Evolutionary conservation across 2,888 invertebrate genomes (phyloP), one percentile per base, ranked within the genome.

Genomic region (Philaethria dido): DNA sequence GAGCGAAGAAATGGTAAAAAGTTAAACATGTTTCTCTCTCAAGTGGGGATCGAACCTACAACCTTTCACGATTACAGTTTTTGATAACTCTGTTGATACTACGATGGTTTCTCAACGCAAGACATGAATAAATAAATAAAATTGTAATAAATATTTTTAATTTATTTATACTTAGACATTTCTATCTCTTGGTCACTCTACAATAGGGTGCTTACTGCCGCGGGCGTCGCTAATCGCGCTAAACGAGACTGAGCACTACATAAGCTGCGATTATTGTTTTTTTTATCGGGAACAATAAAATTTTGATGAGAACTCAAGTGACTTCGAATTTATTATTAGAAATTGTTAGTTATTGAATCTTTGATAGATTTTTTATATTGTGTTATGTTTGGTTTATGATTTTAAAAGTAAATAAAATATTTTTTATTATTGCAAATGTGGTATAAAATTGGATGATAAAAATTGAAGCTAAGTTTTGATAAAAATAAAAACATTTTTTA

Each of bases 211-310:
- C 63, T 48, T 57, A 65, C 45, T 45, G 68, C 68, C 66, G 72
- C 74, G 66, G 72, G 78, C 77, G 75, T 78, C 75, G 72, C 79
- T 85, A 85, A 87, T 85, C 85, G 80, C 77, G 64, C 75, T 78
- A 77, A 83, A 80, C 78, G 81, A 75, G 73, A 80, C 78, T 76
- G 76, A 63, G 80, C 77, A 61, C 76, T 79, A 81, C 82, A 85
- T 87, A 88, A 89, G 87, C 86, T 81, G 80, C 75, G 78, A 87
- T 89, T 88, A 89, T 88, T 86, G 85, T 85, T 81, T 83, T 87
- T 59, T 89, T 88, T 88, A 89, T 86, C 85, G 82, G 75, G 72
- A 73, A 75, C 79, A 81, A 80, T 85, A 85, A 84, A 83, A 80
- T 78, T 80, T 77, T 82, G 79, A 84, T 66, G 57, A 33, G 62